Evolutionary conservation across 2,113 vertebrate species (phyloP).

Genomic region (Daboia siamensis): DNA sequence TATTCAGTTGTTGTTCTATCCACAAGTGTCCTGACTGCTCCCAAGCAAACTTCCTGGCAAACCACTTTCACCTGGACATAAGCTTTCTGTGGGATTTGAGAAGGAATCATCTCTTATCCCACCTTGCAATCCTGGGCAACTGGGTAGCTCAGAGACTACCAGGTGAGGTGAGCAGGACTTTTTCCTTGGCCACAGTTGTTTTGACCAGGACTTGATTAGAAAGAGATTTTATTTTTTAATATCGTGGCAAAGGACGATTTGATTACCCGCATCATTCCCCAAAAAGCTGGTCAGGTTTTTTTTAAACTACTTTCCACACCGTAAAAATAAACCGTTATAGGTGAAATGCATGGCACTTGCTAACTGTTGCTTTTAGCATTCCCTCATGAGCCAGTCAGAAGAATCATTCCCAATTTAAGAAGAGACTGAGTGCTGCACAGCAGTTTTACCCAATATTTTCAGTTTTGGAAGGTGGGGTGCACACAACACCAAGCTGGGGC

Average conservation of each 20-base stretch:
- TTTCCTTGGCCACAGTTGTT: not conserved
- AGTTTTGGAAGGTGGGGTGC: not conserved
- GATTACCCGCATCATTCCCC: not conserved
- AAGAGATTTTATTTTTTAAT: not conserved
- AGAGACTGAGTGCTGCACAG: not conserved
- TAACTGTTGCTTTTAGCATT: not conserved
- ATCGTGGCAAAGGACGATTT: not conserved
- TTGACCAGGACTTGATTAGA: not conserved
- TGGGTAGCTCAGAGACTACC: not conserved
- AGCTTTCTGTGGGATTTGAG: not conserved
- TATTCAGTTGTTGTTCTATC: not conserved
- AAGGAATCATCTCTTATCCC: not conserved
- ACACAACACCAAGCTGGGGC: not conserved
- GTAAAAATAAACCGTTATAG: not conserved
- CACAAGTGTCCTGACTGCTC: not conserved
- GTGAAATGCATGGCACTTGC: not conserved
- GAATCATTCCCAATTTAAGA: not conserved
- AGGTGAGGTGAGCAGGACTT: not conserved
- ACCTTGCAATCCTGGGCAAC: not conserved
- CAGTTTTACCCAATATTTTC: not conserved
- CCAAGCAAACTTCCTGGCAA: not conserved
- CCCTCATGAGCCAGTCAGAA: not conserved
- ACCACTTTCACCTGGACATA: not conserved
- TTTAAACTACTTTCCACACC: not conserved
- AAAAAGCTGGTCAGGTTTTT: not conserved